These are phyloP conservation scores for Prionailurus bengalensis DNA, from an alignment of 2,113 vertebrate species.

Conservation along the genomic window DNA sequence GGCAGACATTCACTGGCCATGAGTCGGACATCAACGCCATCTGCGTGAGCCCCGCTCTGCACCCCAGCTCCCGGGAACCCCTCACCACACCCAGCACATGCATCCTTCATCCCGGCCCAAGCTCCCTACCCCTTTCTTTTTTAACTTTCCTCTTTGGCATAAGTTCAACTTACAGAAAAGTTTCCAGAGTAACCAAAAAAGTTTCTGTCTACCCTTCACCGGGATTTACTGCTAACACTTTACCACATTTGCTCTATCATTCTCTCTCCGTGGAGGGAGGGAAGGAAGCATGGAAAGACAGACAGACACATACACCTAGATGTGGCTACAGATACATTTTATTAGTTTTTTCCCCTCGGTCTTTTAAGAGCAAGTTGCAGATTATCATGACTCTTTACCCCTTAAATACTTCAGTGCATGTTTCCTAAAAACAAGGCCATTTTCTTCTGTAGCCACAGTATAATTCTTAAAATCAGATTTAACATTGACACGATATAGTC, in stretches of 20 bases:
- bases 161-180: background rate
- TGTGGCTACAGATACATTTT: background rate
- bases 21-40: conserved; percentile 99
- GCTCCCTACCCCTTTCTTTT: background rate
- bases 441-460: background rate
- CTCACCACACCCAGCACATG: background rate
- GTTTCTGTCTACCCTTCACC: background rate
- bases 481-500: background rate
- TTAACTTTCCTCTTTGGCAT: background rate
- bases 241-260: background rate
- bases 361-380: background rate
- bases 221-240: background rate
- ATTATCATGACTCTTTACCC: background rate
- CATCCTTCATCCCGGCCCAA: rapidly evolving
- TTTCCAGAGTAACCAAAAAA: background rate
- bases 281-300: background rate
- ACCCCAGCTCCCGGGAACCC: background rate
- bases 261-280: background rate
- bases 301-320: background rate
- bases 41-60: conserved; percentile 87
- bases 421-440: background rate
- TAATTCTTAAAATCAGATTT: conserved; percentile 3
- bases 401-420: background rate
- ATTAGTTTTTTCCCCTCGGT: background rate
- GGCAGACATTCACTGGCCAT: conserved; percentile 96